Evolutionary conservation across 2,888 invertebrate species (phyloP), one percentile per base, ranked within the genome.

Genomic region (Drosophila sordidapex): DNA sequence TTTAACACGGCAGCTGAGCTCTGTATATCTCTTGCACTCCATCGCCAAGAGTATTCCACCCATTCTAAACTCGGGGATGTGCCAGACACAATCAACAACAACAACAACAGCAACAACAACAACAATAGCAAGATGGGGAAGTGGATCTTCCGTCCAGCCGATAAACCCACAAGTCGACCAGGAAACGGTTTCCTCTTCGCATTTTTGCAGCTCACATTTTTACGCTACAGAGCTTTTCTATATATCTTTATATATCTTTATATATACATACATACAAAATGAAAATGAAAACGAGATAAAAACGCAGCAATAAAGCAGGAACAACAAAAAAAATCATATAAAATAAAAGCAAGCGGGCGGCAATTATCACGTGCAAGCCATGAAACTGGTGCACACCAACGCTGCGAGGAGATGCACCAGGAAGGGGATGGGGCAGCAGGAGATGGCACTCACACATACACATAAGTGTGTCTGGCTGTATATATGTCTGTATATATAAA

Each of bases 351-450:
- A 66, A 70, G 62, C 64, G 56, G 68, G 60, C 62, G 64, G 71
- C 88, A 84, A 84, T 84, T 84, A 84, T 84, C 83, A 87, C 87
- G 83, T 75, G 83, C 86, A 86, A 76, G 74, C 76, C 81, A 84
- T 81, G 76, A 88, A 84, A 81, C 83, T 85, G 71, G 61, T 67
- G 65, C 66, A 70, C 40, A 67, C 52, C 54, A 29, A 36, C 18
- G 13, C 46, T 25, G 15, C 21, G 46, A n/a, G 36, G 31, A 52
- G 70, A 43, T 57, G 35, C 29, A 31, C 21, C 2, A 15, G 29
- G 7, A 35, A 13, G 8, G n/a, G 40, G 46, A 8, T 51, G 49
- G 29, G 43, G 33, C 46, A 53, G 35, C n/a, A 51, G 40, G 33
- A 58, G 65, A n/a, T 52, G 58, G 5, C 46, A 46, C 4, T 46